Conservation (phyloP, 2,888 invertebrate genomes). For the Agrotis clavis region DNA sequence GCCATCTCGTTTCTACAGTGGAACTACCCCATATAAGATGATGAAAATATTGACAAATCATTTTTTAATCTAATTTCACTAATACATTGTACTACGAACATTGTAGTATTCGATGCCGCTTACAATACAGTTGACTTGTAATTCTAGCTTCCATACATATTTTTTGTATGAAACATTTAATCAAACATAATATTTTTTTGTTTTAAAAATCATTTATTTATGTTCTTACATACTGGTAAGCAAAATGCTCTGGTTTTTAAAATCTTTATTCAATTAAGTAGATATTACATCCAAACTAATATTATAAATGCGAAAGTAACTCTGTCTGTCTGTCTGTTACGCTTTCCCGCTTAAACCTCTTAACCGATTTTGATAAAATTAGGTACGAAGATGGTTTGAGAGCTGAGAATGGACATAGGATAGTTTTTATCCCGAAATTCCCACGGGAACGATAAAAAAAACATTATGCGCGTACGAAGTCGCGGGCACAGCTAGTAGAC, state of each 20-base stretch:
- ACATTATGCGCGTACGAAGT: too few relatives aligned
- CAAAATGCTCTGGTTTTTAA: background rate
- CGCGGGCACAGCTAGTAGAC: too few relatives aligned
- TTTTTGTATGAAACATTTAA: background rate
- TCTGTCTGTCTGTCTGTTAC: too few relatives aligned
- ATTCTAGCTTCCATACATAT: too few relatives aligned
- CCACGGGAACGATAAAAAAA: too few relatives aligned
- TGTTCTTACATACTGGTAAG: slow-evolving; percentile 13
- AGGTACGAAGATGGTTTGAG: too few relatives aligned
- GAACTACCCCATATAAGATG: background rate
- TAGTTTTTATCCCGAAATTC: too few relatives aligned
- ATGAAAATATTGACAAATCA: background rate
- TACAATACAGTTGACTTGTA: background rate
- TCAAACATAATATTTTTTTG: background rate
- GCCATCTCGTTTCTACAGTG: too few relatives aligned
- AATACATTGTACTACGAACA: slow-evolving; percentile 15
- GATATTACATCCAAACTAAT: background rate
- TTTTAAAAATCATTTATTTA: slow-evolving; percentile 3
- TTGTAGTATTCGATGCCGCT: slow-evolving; percentile 19
- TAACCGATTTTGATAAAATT: too few relatives aligned
- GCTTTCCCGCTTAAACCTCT: too few relatives aligned
- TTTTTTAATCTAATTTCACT: slow-evolving; percentile 32
- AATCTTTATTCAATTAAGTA: background rate
- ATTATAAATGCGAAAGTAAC: too few relatives aligned
- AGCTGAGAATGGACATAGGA: too few relatives aligned